Base-by-base conservation (phyloP, 2,113 vertebrate species). In the Mus spicilegus region DNA sequence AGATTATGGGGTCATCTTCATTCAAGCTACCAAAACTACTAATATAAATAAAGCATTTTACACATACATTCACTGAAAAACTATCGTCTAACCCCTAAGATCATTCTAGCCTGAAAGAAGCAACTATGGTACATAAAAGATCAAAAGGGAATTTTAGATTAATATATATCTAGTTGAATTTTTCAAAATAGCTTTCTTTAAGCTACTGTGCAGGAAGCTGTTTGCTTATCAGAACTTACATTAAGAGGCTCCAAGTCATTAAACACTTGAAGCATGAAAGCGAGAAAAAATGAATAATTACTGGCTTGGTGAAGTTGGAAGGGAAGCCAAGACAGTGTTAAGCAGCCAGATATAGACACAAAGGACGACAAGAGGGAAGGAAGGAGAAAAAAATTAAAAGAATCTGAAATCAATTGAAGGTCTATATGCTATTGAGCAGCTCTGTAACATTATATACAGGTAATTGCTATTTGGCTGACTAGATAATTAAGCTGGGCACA, bases 401-500 rank as follows among this genome's bases (percentile, higher is more conserved):
- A 92, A 72, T 94, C 84, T 85, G 78, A 92, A 97, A 96, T 93
- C 93, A 97, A 63, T 46, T 42, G 81, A 89, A 28, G 76, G 49
- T 88, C 87, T 82, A 82, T 94, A 73, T 96, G 77, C 92, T 96
- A 84, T 90, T 84, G 89, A 96, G 78, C 67, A 67, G 80, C 90
- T 67, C 17, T 3, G 14, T 87, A 75, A 86, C 78, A 28, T 42
- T 51, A 78, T 89, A 84, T 89, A 39, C 77, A 93, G 89, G 95
- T 95, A 92, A 96, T 95, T 97, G 92, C 86, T 91, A 76, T 94
- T 94, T 96, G 92, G n/a, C 72, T 95, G 93, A 96, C 81, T 75
- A 75, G 81, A 78, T 92, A 96, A 93, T 92, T 94, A 91, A 91
- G 81, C 77, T 93, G 89, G 36, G 61, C 69, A 16, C n/a, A 76